Base-by-base conservation (phyloP, 2,888 invertebrate species). In the Agrypnus murinus region DNA sequence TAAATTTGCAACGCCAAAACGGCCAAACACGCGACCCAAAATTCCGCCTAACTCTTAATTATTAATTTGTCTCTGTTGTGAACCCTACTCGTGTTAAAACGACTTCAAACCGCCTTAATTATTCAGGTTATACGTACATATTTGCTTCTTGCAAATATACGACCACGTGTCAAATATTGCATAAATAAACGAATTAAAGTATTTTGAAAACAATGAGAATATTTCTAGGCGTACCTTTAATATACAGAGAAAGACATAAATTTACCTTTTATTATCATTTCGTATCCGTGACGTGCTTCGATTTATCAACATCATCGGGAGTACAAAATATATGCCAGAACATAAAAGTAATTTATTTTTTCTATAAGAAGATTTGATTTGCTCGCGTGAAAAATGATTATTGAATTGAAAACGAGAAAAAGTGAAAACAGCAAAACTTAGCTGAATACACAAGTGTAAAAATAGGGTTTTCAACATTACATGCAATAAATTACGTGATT, bases 71-170 rank as follows among this genome's bases (percentile, higher is more conserved):
- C 58, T 43, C 2, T 58, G 58, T 31, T 43, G 55, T 25, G 38
- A 38, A 36, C 55, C 36, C 15, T 34, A 14, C 32, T 19, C 58
- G 58, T 58, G 31, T 58, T 36, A 36, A 14, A 38, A 55, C 55
- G 36, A 38, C n/a, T 36, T 55, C 36, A 17, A 36, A n/a, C 40
- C 19, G 2, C 19, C 40, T 65, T 55, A 55, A 65, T 65, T 65
- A 57, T 65, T 65, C 46, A 58, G 12, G 36, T 40, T 65, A 65
- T 38, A 58, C 65, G 58, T 58, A 46, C 65, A 65, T 58, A 46
- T 65, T 65, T 65, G 65, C 46, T 14, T 19, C 17, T 36, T 48
- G 48, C 38, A 40, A 63, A 65, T 38, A 48, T 4, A 40, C n/a
- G n/a, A n/a, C 53, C 31, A 63, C 53, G 34, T 48, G 63, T 40